A percentile compares a stretch with the other conserved stretches of the same genome.
These are phyloP conservation scores for Haliclona indistincta DNA, from an alignment of 37 sponge, comb jelly and placozoan species.

Conservation along the genomic window DNA sequence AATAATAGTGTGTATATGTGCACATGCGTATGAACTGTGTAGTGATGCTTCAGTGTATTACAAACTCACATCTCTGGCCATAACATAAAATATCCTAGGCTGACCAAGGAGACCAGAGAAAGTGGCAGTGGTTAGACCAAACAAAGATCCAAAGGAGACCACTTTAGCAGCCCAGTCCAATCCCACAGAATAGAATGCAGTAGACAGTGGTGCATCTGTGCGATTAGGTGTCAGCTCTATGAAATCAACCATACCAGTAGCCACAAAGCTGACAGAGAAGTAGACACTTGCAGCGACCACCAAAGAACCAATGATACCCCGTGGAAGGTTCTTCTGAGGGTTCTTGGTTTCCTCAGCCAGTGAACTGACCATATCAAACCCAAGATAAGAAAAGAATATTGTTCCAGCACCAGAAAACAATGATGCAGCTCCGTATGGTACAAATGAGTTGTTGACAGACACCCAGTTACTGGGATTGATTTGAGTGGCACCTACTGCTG, in stretches of 20 bases:
- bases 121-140: constrained; percentile 17
- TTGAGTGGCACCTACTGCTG: constrained; percentile 1
- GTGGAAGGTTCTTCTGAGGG: constrained; percentile 17
- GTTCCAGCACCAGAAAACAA: constrained; percentile 22
- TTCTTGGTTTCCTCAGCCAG: constrained; percentile 28
- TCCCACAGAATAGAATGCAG: not conserved
- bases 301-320: constrained; percentile 24
- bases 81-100: constrained; percentile 5
- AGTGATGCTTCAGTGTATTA: too few species aligned
- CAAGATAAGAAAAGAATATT: constrained; percentile 24
- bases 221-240: not conserved
- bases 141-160: constrained; percentile 6
- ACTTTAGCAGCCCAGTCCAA: constrained; percentile 10
- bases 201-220: constrained; percentile 4
- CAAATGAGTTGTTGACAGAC: not conserved
- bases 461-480: constrained; percentile 8
- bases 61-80: constrained; percentile 16
- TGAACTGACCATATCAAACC: constrained; percentile 36
- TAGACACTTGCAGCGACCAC: constrained; percentile 14
- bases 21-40: too few species aligned
- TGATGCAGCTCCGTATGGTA: constrained; percentile 14
- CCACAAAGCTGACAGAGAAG: constrained; percentile 9
- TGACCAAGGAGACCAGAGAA: constrained; percentile 10
- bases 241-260: constrained; percentile 21
- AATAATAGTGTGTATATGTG: too few species aligned